These are phyloP conservation scores for Erebia palarica DNA, from an alignment of 2,888 invertebrate species.

Conservation along the genomic window DNA sequence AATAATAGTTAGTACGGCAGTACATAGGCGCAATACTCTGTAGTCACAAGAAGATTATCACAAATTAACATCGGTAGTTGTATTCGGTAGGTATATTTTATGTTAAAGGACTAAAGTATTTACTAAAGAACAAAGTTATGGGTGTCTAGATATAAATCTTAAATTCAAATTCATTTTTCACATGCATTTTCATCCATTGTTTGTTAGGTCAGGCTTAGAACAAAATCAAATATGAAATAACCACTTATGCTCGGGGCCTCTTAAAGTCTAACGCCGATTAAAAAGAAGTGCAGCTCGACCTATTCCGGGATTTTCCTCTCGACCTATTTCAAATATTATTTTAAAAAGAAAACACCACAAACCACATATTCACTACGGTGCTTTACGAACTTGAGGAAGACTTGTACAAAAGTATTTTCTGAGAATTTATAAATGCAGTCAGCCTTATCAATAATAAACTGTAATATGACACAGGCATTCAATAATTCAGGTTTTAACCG, in stretches of 20 bases:
- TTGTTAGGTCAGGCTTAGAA: slow-evolving; percentile 12
- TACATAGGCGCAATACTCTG: slow-evolving; percentile 3
- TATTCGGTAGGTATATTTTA: not conserved
- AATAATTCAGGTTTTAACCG: too few relatives aligned
- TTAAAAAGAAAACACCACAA: slow-evolving; percentile 1
- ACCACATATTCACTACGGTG: not conserved
- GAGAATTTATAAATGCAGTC: too few relatives aligned
- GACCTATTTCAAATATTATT: slow-evolving; percentile 29
- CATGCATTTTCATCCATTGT: slow-evolving; percentile 9
- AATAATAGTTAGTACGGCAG: slow-evolving; percentile 2
- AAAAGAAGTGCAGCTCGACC: slow-evolving; percentile 27
- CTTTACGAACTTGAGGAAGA: too few relatives aligned
- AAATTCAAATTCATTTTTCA: slow-evolving; percentile 2
- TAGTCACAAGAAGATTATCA: slow-evolving; percentile 8
- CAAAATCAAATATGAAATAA: slow-evolving; percentile 18
- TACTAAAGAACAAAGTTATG: not conserved
- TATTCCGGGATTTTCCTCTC: slow-evolving; percentile 30
- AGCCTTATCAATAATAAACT: too few relatives aligned
- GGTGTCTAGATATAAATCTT: not conserved
- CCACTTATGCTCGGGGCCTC: not conserved
- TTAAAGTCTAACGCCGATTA: slow-evolving; percentile 25
- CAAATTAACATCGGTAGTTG: not conserved
- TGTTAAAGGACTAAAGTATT: too few relatives aligned
- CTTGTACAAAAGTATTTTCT: too few relatives aligned
- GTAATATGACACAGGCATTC: too few relatives aligned